Evolutionary conservation across 2,888 invertebrate genomes (phyloP).

Genomic region (Xylota segnis): DNA sequence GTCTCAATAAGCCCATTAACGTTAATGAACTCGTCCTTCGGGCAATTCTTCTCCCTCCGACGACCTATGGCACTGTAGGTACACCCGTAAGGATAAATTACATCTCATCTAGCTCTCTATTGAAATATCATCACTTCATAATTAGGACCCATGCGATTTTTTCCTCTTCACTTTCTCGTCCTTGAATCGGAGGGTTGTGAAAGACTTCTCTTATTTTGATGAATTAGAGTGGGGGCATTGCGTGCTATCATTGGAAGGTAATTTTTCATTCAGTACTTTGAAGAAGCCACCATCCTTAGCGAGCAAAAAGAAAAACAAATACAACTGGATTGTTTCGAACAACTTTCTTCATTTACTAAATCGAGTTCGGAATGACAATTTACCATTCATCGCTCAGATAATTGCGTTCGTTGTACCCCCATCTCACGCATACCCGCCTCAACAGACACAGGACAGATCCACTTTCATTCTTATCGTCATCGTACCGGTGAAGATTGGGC

Average conservation of each 20-base stretch:
- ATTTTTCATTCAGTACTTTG: constrained; percentile 15
- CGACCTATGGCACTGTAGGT: background rate
- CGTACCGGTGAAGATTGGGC: constrained; percentile 16
- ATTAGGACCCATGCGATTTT: constrained; percentile 17
- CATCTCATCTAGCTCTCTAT: constrained; percentile 23
- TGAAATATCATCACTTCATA: constrained; percentile 49
- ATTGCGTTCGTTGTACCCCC: constrained; percentile 17
- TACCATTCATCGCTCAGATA: constrained; percentile 26
- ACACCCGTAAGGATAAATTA: constrained; percentile 25
- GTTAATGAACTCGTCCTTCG: constrained; percentile 43
- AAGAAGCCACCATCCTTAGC: background rate
- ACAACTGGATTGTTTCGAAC: constrained; percentile 9
- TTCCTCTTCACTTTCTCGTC: background rate
- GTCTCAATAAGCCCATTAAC: constrained; percentile 45
- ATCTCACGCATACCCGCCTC: background rate
- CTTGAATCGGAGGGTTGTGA: background rate
- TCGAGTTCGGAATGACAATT: constrained; percentile 34
- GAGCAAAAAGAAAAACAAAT: background rate
- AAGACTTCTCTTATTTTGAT: background rate
- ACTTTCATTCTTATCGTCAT: constrained; percentile 2
- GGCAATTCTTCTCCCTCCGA: constrained; percentile 9
- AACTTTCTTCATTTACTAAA: constrained; percentile 24
- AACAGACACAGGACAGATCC: background rate
- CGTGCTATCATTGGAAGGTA: constrained; percentile 28
- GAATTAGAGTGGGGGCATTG: background rate